These are phyloP conservation scores for Notodonta dromedarius DNA, from an alignment of 2,888 invertebrate genomes.

Conservation along the genomic window DNA sequence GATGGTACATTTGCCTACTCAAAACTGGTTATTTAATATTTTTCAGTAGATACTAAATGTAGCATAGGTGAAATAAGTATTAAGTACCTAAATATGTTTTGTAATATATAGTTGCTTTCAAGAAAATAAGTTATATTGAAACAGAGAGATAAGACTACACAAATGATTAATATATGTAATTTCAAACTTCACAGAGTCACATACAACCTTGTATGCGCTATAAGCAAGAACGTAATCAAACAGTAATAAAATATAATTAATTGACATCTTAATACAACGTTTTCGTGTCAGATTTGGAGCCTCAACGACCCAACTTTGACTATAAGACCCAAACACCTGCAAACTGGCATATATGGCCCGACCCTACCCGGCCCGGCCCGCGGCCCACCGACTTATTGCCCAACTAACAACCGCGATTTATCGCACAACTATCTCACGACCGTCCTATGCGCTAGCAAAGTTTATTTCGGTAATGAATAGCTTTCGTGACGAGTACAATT, in stretches of 20 bases:
- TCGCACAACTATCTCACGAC: slow-evolving; percentile 8
- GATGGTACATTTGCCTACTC: too few relatives aligned
- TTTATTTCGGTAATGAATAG: slow-evolving; percentile 4
- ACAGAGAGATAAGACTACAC: too few relatives aligned
- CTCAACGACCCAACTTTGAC: neutral
- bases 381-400: neutral
- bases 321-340: neutral
- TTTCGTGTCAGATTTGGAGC: neutral
- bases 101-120: too few relatives aligned
- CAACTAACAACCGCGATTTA: slow-evolving; percentile 1
- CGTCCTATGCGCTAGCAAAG: slow-evolving; percentile 1
- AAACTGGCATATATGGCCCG: neutral
- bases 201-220: neutral
- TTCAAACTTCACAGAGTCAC: too few relatives aligned
- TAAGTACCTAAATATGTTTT: too few relatives aligned
- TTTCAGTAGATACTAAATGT: too few relatives aligned
- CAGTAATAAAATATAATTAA: slow-evolving; percentile 1
- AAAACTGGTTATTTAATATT: too few relatives aligned
- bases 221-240: neutral
- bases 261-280: neutral
- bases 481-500: slow-evolving; percentile 6
- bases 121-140: too few relatives aligned
- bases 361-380: neutral
- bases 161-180: too few relatives aligned
- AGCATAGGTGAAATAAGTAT: too few relatives aligned